These are phyloP conservation scores for Porites australiensis DNA, from an alignment of 64 coral and sea anemone species.

Conservation along the genomic window DNA sequence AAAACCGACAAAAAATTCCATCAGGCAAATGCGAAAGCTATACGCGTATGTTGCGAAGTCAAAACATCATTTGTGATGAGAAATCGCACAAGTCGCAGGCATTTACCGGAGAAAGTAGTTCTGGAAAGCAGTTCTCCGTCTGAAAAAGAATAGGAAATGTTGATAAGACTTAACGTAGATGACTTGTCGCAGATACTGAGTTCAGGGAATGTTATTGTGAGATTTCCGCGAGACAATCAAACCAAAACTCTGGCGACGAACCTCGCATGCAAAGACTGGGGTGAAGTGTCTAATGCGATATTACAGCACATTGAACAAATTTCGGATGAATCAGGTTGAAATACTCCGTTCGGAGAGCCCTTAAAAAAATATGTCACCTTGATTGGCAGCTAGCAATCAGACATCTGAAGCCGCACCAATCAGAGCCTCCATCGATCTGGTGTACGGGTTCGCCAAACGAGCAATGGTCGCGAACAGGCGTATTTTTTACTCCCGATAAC, in stretches of 20 bases:
- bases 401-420: too few relatives aligned
- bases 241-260: constrained; percentile 19
- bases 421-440: too few relatives aligned
- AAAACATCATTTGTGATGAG: not conserved
- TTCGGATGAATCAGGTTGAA: not conserved
- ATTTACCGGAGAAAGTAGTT: not conserved
- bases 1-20: too few relatives aligned
- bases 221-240: constrained; percentile 21
- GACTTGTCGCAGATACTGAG: constrained; percentile 42
- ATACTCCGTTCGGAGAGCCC: too few relatives aligned
- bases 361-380: too few relatives aligned
- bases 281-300: constrained; percentile 17
- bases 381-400: too few relatives aligned
- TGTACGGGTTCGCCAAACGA: too few relatives aligned
- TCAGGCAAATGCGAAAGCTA: too few relatives aligned
- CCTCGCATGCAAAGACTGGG: constrained; percentile 28
- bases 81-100: not conserved
- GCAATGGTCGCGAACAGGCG: too few relatives aligned
- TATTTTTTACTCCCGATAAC: too few relatives aligned
- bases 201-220: not conserved
- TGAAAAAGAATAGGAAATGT: not conserved
- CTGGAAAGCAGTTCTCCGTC: not conserved
- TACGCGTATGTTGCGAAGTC: too few relatives aligned
- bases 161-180: not conserved
- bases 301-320: constrained; percentile 30